phyloP scores from a whole-genome alignment of 2,113 vertebrate genomes.

The Sclerurus mexicanus region DNA sequence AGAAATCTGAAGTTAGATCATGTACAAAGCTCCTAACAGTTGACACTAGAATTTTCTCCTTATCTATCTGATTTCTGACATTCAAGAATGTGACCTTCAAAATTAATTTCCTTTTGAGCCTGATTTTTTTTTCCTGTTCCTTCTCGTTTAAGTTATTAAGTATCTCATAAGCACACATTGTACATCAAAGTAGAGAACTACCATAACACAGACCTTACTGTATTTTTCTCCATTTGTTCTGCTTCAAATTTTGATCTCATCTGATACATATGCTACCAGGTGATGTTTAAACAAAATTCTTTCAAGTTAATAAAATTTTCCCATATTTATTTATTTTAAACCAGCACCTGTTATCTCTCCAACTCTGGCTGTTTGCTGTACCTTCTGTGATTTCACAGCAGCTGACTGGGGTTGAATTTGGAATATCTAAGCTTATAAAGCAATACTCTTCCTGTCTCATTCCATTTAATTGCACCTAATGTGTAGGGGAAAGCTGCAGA shows the following conservation, averaged over 20 bases:
- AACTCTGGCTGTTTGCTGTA: neutral
- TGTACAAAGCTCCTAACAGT: neutral
- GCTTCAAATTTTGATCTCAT: neutral
- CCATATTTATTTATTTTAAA: neutral
- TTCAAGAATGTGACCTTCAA: constrained; percentile 31
- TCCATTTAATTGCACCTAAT: neutral
- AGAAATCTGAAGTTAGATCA: neutral
- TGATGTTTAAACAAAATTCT: neutral
- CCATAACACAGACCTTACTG: neutral
- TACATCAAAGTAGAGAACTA: neutral
- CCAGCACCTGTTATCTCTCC: neutral
- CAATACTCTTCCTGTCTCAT: neutral
- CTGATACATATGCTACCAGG: neutral
- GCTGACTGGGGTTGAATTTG: neutral
- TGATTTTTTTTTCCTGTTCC: neutral
- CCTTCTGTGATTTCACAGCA: neutral
- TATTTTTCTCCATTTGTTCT: neutral
- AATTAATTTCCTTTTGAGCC: constrained; percentile 50
- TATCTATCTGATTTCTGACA: constrained; percentile 26
- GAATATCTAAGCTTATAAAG: neutral
- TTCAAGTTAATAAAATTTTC: neutral
- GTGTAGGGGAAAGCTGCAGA: accelerated
- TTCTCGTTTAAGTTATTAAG: constrained; percentile 35
- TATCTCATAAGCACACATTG: neutral
- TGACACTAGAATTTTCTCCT: neutral